Evolutionary conservation across 2,888 invertebrate genomes (phyloP), one percentile per base, ranked within the genome.

Genomic region (Leptopterna dolabrata): DNA sequence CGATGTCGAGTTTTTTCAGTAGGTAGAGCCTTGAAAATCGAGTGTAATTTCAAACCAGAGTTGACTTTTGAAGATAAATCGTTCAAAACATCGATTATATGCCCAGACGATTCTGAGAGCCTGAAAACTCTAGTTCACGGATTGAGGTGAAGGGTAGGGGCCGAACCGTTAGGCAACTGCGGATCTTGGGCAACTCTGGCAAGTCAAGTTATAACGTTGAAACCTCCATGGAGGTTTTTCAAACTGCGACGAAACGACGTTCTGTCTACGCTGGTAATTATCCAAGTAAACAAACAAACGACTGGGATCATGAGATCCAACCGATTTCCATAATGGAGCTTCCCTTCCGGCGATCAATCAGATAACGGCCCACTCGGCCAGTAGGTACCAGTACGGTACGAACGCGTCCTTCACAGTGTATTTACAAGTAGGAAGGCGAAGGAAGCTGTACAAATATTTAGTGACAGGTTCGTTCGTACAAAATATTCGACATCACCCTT

Each of bases 111-210:
- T 51, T n/a, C 6, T 4, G 51, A n/a, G 1, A n/a, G 29, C 13
- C 27, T 71, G 71, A 71, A 71, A 71, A 19, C 29, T 71, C 14
- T 27, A 14, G 30, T 41, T 19, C 41, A 16, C 43, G 41, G 19
- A 76, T 76, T 36, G 71, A 41, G 41, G 76, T 41, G 76, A 41
- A 76, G 41, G 76, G 76, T 76, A 76, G 76, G 76, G 76, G 41
- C 71, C 76, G 76, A 36, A 30, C 76, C 76, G 76, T 76, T 76
- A 76, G 76, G 76, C 76, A 76, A 76, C 76, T 29, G 76, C 27
- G 71, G 71, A 76, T 41, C 41, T 76, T 76, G 76, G 36, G 76
- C 3, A 76, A 76, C n/a, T 14, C 41, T 4, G 9, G 29, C 14
- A 27, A 71, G 27, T 16, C 2, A 16, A 71, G 71, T 71, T 70